A percentile compares a stretch with the other conserved stretches of the same genome.
phyloP scores from a whole-genome alignment of 2,888 invertebrate species.

The Gryllus longicercus region DNA sequence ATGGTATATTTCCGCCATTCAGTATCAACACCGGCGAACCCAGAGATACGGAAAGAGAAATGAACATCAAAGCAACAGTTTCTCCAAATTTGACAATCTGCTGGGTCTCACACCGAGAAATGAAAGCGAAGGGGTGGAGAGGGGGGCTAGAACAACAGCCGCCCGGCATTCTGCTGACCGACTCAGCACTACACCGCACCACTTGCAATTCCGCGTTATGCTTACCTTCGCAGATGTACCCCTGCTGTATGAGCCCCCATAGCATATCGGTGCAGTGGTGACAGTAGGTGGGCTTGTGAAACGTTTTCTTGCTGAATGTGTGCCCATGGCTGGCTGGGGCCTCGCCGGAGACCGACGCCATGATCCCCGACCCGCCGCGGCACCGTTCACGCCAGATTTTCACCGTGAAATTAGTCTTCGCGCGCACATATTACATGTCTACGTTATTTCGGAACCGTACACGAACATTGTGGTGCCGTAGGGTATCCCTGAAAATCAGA shows the following conservation, averaged over 20 bases:
- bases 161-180: neutral
- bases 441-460: conserved; percentile 58
- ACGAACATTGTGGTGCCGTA: conserved; percentile 55
- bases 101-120: neutral
- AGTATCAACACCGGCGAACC: no score
- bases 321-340: conserved; percentile 73
- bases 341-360: conserved; percentile 59
- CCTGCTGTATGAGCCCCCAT: conserved; percentile 99
- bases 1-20: no score
- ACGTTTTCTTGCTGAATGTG: conserved; percentile 99
- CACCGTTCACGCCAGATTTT: conserved; percentile 60
- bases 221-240: conserved; percentile 98
- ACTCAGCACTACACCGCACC: neutral
- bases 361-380: conserved; percentile 57
- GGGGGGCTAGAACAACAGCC: conserved; percentile 4
- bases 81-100: neutral
- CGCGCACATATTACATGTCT: conserved; percentile 52
- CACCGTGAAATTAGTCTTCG: conserved; percentile 55
- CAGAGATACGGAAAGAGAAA: no score
- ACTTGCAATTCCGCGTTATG: neutral
- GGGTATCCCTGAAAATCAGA: conserved; percentile 44
- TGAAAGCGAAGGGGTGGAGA: neutral
- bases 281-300: conserved; percentile 99
- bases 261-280: conserved; percentile 99
- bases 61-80: no score